These are phyloP conservation scores for Propithecus deckenii DNA, from an alignment of 2,797 vertebrate genomes.

Conservation along the genomic window DNA sequence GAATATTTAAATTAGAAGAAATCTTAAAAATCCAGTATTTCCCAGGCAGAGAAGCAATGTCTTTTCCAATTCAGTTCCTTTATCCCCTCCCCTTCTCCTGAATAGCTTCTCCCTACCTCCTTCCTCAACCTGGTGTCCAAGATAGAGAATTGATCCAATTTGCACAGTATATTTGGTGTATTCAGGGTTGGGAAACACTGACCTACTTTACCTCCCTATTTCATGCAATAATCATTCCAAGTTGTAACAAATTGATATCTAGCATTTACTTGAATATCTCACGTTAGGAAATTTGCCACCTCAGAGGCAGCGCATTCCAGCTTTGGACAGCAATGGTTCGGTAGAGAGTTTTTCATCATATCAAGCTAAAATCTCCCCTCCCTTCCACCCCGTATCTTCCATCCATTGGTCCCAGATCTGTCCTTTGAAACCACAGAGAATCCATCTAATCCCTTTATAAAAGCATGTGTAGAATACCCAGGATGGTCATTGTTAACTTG, in stretches of 20 bases:
- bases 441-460: conserved; percentile 62
- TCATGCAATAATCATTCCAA: conserved; percentile 12
- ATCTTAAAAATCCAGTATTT: conserved; percentile 65
- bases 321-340: conserved; percentile 5
- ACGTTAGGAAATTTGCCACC: neutral
- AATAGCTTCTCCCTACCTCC: neutral
- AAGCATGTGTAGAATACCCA: neutral
- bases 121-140: neutral
- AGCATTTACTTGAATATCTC: conserved; percentile 13
- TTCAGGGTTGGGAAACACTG: neutral
- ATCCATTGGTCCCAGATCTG: conserved; percentile 36
- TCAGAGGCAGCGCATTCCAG: neutral
- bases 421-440: conserved; percentile 58
- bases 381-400: neutral
- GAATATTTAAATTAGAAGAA: conserved; percentile 59
- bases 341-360: neutral
- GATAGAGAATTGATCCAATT: neutral
- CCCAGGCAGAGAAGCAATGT: conserved; percentile 5
- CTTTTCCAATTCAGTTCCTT: conserved; percentile 44
- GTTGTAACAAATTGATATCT: conserved; percentile 4
- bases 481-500: conserved; percentile 59
- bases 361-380: neutral
- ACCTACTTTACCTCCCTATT: conserved; percentile 3
- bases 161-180: neutral
- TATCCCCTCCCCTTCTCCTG: neutral